Conservation (phyloP, 1,140 invertebrate species). For the Heliconius congener region DNA sequence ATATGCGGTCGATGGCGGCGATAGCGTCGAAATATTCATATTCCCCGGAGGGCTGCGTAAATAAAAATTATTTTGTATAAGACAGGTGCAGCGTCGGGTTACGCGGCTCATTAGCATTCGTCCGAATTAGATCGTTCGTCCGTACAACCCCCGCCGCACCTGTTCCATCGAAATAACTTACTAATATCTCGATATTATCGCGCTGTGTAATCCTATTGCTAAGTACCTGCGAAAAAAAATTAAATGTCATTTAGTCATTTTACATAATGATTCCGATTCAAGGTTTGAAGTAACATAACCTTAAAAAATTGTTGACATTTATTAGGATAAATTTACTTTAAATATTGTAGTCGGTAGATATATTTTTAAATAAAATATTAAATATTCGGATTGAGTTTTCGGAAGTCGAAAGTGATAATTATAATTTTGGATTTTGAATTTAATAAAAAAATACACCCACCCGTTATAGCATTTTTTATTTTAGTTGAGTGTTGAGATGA, state of each 20-base stretch:
- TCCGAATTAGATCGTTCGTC: constrained; percentile 65
- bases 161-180: constrained; percentile 50
- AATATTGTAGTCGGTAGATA: not conserved
- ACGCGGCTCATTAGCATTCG: constrained; percentile 73
- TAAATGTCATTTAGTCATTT: constrained; percentile 20
- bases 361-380: not conserved
- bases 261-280: not conserved
- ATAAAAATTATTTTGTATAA: constrained; percentile 76
- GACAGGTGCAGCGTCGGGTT: constrained; percentile 76
- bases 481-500: no score
- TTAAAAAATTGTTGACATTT: not conserved
- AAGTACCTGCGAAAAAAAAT: constrained; percentile 38
- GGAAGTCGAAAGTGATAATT: not conserved
- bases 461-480: no score
- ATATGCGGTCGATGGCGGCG: constrained; percentile 65
- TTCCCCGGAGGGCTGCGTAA: constrained; percentile 72
- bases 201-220: constrained; percentile 47
- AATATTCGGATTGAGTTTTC: not conserved
- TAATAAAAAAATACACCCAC: no score
- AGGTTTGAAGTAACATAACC: not conserved
- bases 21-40: constrained; percentile 74
- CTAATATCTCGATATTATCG: constrained; percentile 52
- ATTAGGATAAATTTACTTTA: not conserved
- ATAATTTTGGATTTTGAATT: no score
- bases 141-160: constrained; percentile 53